phyloP scores from a whole-genome alignment of 2,797 vertebrate genomes.

The Peromyscus melanophrys region DNA sequence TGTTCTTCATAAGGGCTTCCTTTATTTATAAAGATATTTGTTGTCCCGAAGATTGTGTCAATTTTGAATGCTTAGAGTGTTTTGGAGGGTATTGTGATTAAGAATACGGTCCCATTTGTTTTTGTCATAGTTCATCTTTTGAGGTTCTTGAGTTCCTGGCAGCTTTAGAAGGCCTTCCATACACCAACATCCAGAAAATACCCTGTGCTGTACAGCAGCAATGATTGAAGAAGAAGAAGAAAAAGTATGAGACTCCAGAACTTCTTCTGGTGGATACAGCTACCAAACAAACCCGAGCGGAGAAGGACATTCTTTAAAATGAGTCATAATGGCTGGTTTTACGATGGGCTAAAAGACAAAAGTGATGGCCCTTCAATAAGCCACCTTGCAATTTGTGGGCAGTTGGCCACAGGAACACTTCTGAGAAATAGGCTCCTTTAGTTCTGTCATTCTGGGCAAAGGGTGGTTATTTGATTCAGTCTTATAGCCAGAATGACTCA shows the following conservation, averaged over 20 bases:
- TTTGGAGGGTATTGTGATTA: neutral
- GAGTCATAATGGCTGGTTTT: constrained; percentile 42
- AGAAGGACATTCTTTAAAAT: constrained; percentile 48
- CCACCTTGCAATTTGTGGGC: constrained; percentile 62
- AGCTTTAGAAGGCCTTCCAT: neutral
- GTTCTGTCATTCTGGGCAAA: constrained; percentile 8
- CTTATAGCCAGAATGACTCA: constrained; percentile 48
- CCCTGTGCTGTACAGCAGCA: neutral
- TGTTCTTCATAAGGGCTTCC: neutral
- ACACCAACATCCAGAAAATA: constrained; percentile 1
- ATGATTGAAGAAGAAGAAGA: neutral
- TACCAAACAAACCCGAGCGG: constrained; percentile 52
- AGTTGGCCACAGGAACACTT: constrained; percentile 47
- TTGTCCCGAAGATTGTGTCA: neutral
- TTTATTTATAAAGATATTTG: constrained; percentile 30
- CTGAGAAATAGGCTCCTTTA: constrained; percentile 64
- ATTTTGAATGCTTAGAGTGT: neutral
- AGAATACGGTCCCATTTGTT: neutral
- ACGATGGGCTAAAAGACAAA: constrained; percentile 52
- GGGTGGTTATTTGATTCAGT: constrained; percentile 59
- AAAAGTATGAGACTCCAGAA: constrained; percentile 45
- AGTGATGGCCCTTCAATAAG: constrained; percentile 65
- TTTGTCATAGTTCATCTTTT: constrained; percentile 29
- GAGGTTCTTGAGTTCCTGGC: neutral
- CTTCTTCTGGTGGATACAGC: constrained; percentile 8